Evolutionary conservation across 2,888 invertebrate species (phyloP).

Genomic region (Nomada fabriciana): DNA sequence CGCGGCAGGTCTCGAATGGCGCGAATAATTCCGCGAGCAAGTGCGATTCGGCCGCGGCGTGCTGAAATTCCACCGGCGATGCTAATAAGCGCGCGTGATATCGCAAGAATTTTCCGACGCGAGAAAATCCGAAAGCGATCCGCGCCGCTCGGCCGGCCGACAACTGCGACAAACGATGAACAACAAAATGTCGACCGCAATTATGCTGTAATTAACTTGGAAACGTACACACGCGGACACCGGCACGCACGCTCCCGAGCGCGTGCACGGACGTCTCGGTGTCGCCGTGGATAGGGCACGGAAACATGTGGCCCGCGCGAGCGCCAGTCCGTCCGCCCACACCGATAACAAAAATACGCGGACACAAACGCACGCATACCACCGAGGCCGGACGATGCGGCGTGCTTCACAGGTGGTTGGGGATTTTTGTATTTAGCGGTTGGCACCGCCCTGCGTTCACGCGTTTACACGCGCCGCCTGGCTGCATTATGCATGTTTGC

Average conservation of each 20-base stretch:
- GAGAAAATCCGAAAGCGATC: slow-evolving; percentile 66
- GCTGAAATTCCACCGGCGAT: slow-evolving; percentile 49
- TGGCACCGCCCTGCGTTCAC: slow-evolving; percentile 81
- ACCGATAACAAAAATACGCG: slow-evolving; percentile 42
- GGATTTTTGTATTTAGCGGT: slow-evolving; percentile 84
- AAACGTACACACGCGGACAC: slow-evolving; percentile 66
- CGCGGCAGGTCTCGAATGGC: slow-evolving; percentile 39
- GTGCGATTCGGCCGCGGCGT: slow-evolving; percentile 29
- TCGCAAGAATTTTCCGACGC: slow-evolving; percentile 69
- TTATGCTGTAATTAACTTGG: slow-evolving; percentile 84
- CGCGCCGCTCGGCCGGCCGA: slow-evolving; percentile 60
- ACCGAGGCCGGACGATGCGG: slow-evolving; percentile 58
- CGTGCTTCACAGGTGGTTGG: slow-evolving; percentile 83
- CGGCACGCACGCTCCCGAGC: background rate
- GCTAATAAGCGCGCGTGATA: slow-evolving; percentile 63
- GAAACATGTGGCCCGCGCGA: background rate
- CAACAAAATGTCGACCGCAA: slow-evolving; percentile 84
- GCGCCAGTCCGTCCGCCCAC: background rate
- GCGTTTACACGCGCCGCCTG: slow-evolving; percentile 79
- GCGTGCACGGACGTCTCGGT: slow-evolving; percentile 26
- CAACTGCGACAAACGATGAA: slow-evolving; percentile 76
- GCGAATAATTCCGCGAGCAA: slow-evolving; percentile 51
- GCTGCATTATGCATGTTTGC: slow-evolving; percentile 84
- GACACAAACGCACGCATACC: slow-evolving; percentile 20
- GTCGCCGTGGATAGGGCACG: background rate